These are phyloP conservation scores for Eupithecia subumbrata DNA, from an alignment of 2,888 invertebrate species.

Conservation along the genomic window DNA sequence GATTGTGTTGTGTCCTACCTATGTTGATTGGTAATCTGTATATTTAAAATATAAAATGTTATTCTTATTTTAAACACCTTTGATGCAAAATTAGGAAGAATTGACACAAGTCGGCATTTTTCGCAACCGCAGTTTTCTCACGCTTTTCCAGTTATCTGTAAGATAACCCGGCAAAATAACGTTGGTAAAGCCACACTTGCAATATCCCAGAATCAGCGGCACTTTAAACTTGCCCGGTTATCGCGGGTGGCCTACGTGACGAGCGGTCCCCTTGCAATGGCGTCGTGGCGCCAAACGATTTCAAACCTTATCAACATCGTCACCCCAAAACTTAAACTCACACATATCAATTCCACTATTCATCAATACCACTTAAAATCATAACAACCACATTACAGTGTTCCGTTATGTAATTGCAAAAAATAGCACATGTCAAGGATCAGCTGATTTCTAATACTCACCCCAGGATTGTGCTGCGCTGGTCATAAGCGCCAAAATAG, in stretches of 20 bases:
- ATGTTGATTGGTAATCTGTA: background rate
- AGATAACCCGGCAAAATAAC: conserved; percentile 49
- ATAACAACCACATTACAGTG: conserved; percentile 30
- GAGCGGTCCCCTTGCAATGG: conserved; percentile 76
- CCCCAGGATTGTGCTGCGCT: conserved; percentile 71
- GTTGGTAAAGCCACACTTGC: conserved; percentile 33
- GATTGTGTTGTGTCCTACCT: background rate
- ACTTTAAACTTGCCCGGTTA: conserved; percentile 61
- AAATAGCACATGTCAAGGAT: conserved; percentile 73
- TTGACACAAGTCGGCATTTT: conserved; percentile 32
- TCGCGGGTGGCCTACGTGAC: conserved; percentile 82
- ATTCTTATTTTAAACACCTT: background rate
- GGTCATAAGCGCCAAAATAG: conserved; percentile 60
- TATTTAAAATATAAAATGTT: background rate
- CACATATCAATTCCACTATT: conserved; percentile 37
- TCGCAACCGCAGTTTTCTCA: conserved; percentile 46
- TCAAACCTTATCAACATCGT: conserved; percentile 74
- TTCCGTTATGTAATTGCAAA: conserved; percentile 70
- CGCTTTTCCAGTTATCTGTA: conserved; percentile 62
- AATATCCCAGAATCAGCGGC: conserved; percentile 38
- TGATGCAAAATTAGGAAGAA: background rate
- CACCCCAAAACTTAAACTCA: conserved; percentile 41
- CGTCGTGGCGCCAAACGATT: conserved; percentile 79
- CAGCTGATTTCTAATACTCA: conserved; percentile 76
- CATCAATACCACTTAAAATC: conserved; percentile 33